Base-by-base conservation (phyloP, 1,140 invertebrate genomes). In the Drosophila ambigua region DNA sequence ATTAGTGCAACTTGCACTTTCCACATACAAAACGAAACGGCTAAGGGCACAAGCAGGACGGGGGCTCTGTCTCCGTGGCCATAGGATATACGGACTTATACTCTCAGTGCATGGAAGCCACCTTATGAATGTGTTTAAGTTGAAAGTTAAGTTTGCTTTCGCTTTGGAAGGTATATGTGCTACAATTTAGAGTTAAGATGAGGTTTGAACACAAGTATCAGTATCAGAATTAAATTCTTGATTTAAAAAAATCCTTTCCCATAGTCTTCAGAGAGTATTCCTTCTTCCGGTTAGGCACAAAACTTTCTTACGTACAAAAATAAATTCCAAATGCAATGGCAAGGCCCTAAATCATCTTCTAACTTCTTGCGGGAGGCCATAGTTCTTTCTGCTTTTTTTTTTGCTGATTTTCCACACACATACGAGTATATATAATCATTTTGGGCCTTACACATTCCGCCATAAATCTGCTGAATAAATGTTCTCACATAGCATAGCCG, bases 391-490 rank as follows among this genome's bases (percentile, higher is more conserved):
- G 20, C 28, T 31, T 39, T 2, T 23, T 35, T 31, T 62, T 54
- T 23, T 26, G 5, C 20, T 1, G 39, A n/a, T 39, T 28, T 35
- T 15, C 20, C 15, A 23, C 43, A 15, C 11, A 35, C 53, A 26
- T 39, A 39, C 9, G 9, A 28, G n/a, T 23, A 13, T 39, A 41
- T 24, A 8, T 51, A 49, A 50, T 54, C 44, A 39, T 20, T 43
- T 41, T 54, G 41, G 43, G 16, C 48, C 44, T 44, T 48, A 58
- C 46, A 58, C 39, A 16, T 61, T 54, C 23, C 15, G 7, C 46
- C 59, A 78, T 82, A 82, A 82, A 82, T 83, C 55, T 57, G 44
- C 39, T 15, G 51, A 41, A 15, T 15, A 54, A 53, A 71, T 55
- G 43, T 48, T 45, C 39, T 31, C 58, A 54, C 23, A 54, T 54